Base-by-base conservation (phyloP, 37 sponge, comb jelly and placozoan genomes). In the Dysidea cf. avara region DNA sequence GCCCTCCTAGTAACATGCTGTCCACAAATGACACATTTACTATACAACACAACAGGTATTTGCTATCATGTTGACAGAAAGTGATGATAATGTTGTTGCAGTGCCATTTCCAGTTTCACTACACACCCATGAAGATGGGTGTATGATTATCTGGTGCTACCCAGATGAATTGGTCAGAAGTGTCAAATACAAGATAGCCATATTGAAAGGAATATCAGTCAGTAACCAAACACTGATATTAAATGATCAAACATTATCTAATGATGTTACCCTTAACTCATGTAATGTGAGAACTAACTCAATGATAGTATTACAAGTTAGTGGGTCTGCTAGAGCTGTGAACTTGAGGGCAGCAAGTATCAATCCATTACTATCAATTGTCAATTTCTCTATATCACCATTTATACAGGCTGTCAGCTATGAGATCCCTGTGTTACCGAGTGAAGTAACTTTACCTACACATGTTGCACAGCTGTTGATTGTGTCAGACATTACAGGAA, bases 11-110 rank as follows among this genome's bases (percentile, higher is more conserved):
- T 81, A 14, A 75, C 56, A 6, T 50, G 61, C 2, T 83, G 85
- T 47, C 64, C 47, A 24, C 30, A 35, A 35, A 67, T 89, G 59
- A 56, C 49, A 12, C 77, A 76, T 3, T 31, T 83, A 20, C 74
- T 89, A 25, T 89, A 80, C 61, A 80, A 53, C 34, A 63, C 30
- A 18, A 74, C 83, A 71, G 81, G 84, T 80, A 68, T 26, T 56
- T 60, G 24, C 16, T 11, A 24, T 2, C 30, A 18, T n/a, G 1
- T 25, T 3, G 24, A 33, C 17, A 25, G 3, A 11, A 24, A 18
- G 24, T 26, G 2, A 24, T 11, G 16, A 21, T 60, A 17, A 60
- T 2, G 3, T 26, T 60, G 24, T 14, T 80, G 11, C 62, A 85
- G 85, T 50, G 11, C 61, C 79, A 28, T 82, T 77, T 52, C 74